Evolutionary conservation across 2,113 vertebrate species (phyloP).

Genomic region (Peromyscus maniculatus): DNA sequence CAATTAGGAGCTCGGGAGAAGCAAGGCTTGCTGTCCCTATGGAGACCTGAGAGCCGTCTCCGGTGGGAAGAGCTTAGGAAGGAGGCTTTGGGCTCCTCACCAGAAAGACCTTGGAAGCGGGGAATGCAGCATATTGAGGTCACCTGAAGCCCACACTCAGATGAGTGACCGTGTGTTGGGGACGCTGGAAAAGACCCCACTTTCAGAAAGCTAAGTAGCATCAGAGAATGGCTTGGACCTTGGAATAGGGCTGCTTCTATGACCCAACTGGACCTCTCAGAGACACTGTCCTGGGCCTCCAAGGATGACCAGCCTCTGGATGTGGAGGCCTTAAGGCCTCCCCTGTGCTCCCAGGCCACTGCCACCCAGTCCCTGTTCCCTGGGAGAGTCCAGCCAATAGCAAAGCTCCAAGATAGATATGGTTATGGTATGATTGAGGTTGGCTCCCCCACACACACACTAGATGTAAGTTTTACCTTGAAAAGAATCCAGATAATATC

Average conservation of each 20-base stretch:
- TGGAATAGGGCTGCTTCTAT: neutral
- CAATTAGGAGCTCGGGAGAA: neutral
- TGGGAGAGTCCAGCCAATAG: neutral
- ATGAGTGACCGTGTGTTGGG: neutral
- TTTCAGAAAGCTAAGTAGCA: neutral
- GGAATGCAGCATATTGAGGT: neutral
- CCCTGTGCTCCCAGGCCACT: neutral
- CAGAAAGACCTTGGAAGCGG: neutral
- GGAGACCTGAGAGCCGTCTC: neutral
- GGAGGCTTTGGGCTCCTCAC: neutral
- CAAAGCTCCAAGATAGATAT: neutral
- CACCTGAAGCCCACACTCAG: neutral
- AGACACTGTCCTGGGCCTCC: neutral
- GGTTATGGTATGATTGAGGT: neutral
- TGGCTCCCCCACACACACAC: too few relatives aligned
- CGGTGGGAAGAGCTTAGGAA: neutral
- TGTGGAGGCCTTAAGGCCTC: neutral
- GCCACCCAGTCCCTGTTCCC: too few relatives aligned
- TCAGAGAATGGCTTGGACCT: neutral
- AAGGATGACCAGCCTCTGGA: neutral
- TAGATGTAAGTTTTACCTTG: neutral
- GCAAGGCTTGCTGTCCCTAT: neutral
- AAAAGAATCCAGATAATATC: neutral
- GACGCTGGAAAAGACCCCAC: neutral
- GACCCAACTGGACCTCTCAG: neutral